Base-by-base conservation (phyloP, 92 coral and sea anemone genomes). In the Bergia puertoricense region DNA sequence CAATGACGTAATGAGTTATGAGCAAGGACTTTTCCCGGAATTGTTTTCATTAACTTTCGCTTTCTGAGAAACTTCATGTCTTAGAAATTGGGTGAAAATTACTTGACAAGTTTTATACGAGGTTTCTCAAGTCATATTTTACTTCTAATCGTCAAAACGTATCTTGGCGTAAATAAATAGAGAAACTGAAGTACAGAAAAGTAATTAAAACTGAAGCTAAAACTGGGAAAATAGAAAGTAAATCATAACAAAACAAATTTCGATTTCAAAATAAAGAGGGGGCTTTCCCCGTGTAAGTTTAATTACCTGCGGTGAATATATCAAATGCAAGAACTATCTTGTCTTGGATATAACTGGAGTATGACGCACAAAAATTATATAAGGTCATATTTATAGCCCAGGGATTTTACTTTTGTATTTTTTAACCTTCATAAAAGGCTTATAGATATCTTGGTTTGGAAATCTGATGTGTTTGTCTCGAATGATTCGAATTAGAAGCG, bases 1-100 rank as follows among this genome's bases (percentile, higher is more conserved):
- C 30, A 2, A 76, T 76, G 80, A 76, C 80, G 80, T 42, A 16
- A 76, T 42, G 10, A 42, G 1, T 40, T 16, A 54, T 18, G 42
- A 76, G 54, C 51, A 54, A 15, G 80, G 80, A 54, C 51, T 1
- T 40, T 42, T 75, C 79, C 79, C 51, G 18, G 50, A 43, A 72
- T 22, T 36, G 40, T 30, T 72, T 9, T 72, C 6, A 1, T 4
- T 14, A 9, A 40, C 76, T 72, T 72, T 72, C 48, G 46, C 51
- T 42, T 76, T 76, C 54, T 16, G 54, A 76, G 59, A 54, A 54
- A 1, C 2, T 54, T 10, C 30, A 30, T 6, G 94, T 93, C 90
- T 81, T 89, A n/a, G 92, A 89, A 38, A 94, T 88, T 8, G 81
- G 74, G 14, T 94, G 96, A 45, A 93, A 50, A 81, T 92, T 93